A percentile compares a stretch with the other conserved stretches of the same genome.
Evolutionary conservation across 2,888 invertebrate species (phyloP).

Genomic region (Eurytoma californica): DNA sequence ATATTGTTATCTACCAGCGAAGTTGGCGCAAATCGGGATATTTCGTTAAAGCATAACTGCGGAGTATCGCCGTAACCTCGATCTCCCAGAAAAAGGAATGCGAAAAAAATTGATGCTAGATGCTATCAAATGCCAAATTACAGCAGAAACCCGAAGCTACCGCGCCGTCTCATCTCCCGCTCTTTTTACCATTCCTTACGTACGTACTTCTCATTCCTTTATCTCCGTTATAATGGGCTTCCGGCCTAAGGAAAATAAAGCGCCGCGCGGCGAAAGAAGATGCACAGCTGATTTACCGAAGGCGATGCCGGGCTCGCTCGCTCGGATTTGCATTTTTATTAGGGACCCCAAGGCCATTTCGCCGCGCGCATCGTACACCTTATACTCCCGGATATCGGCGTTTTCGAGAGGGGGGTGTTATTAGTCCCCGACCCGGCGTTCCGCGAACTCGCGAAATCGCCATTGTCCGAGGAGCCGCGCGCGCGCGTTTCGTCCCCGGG

Average conservation of each 20-base stretch:
- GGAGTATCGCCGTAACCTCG: too few relatives aligned
- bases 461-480: constrained; percentile 19
- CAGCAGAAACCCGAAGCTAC: too few relatives aligned
- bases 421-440: neutral
- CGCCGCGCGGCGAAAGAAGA: constrained; percentile 4
- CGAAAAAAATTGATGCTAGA: too few relatives aligned
- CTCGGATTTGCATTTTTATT: constrained; percentile 51
- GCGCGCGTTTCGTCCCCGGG: neutral
- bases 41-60: too few relatives aligned
- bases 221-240: constrained; percentile 47
- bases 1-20: too few relatives aligned
- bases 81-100: too few relatives aligned
- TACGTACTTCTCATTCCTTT: constrained; percentile 39
- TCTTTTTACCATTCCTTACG: constrained; percentile 11
- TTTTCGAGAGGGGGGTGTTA: neutral
- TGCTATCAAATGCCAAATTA: too few relatives aligned
- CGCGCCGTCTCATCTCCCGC: too few relatives aligned
- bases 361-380: neutral
- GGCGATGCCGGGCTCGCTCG: constrained; percentile 4
- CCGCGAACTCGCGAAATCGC: constrained; percentile 15
- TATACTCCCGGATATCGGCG: constrained; percentile 7
- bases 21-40: too few relatives aligned
- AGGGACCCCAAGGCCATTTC: constrained; percentile 1
- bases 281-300: constrained; percentile 44
- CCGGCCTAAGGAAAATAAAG: constrained; percentile 30